Percentiles rank a stretch among this genome's conserved stretches.
Conservation (phyloP, 2,888 invertebrate species). For the Eledona agricola region DNA sequence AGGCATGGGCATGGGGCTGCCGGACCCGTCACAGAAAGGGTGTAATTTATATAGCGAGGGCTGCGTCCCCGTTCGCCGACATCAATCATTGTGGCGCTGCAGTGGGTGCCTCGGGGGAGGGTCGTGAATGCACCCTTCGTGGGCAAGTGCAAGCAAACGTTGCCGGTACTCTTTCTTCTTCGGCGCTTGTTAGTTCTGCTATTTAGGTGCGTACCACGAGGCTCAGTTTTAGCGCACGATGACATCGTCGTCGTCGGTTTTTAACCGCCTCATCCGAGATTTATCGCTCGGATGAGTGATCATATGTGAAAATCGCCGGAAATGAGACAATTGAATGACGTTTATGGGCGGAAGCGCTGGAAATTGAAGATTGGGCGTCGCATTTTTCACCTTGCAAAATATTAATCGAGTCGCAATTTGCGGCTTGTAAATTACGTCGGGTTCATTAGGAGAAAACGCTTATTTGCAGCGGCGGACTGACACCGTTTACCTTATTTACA, state of each 20-base stretch:
- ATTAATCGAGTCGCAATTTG: too few relatives aligned
- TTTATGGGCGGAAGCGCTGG: conserved; percentile 36
- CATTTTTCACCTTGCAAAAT: neutral
- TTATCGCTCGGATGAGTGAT: conserved; percentile 38
- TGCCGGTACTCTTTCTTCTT: too few relatives aligned
- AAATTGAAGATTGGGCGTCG: conserved; percentile 30
- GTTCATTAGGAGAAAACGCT: too few relatives aligned
- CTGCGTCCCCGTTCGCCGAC: conserved; percentile 60
- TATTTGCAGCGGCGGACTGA: too few relatives aligned
- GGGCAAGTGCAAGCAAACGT: conserved; percentile 13
- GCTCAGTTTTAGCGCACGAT: too few relatives aligned
- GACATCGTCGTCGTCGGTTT: too few relatives aligned
- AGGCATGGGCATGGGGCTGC: too few relatives aligned
- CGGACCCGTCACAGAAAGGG: conserved; percentile 54
- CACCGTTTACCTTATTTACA: too few relatives aligned
- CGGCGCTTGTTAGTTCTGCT: too few relatives aligned
- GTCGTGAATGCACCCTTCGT: too few relatives aligned
- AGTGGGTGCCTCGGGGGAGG: too few relatives aligned
- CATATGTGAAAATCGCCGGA: conserved; percentile 38
- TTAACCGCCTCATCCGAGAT: conserved; percentile 14
- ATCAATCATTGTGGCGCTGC: conserved; percentile 62
- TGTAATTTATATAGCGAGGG: conserved; percentile 61
- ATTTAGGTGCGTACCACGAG: conserved; percentile 3
- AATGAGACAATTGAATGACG: conserved; percentile 40
- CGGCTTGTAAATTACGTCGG: too few relatives aligned